phyloP scores from a whole-genome alignment of 37 sponge, comb jelly and placozoan genomes.

The Diacarnus erythraeanus region DNA sequence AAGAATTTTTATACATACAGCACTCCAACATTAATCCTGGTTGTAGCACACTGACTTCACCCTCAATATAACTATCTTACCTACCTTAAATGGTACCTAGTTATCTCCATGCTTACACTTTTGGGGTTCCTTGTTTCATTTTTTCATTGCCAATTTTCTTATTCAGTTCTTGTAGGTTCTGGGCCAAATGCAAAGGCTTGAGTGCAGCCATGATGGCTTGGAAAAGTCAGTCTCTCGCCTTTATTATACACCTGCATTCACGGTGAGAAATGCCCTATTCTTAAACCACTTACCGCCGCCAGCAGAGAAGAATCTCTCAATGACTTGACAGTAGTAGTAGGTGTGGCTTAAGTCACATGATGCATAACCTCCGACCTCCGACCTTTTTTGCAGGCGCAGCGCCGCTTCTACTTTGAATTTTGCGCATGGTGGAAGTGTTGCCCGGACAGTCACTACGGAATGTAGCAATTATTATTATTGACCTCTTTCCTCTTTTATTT shows the following conservation, averaged over 20 bases:
- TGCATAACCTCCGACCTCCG: not conserved
- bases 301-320: not conserved
- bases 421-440: not conserved
- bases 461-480: not conserved
- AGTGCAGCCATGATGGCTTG: conserved; percentile 7
- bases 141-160: conserved; percentile 7
- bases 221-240: not conserved
- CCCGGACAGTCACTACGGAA: not conserved
- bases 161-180: conserved; percentile 66
- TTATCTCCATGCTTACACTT: too few relatives aligned
- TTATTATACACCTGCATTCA: not conserved
- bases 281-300: too few relatives aligned
- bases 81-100: too few relatives aligned
- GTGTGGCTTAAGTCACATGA: conserved; percentile 16
- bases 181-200: conserved; percentile 72
- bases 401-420: not conserved
- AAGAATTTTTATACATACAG: not conserved
- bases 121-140: conserved; percentile 18
- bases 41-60: not conserved
- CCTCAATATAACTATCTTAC: not conserved
- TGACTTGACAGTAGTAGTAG: not conserved
- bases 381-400: not conserved
- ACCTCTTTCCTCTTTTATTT: too few relatives aligned
- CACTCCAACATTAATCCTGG: not conserved
- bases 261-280: not conserved